A percentile compares a stretch with the other conserved stretches of the same genome.
Conservation (phyloP, 37 sponge, comb jelly and placozoan genomes). For the Aphrocallistes beatrix region DNA sequence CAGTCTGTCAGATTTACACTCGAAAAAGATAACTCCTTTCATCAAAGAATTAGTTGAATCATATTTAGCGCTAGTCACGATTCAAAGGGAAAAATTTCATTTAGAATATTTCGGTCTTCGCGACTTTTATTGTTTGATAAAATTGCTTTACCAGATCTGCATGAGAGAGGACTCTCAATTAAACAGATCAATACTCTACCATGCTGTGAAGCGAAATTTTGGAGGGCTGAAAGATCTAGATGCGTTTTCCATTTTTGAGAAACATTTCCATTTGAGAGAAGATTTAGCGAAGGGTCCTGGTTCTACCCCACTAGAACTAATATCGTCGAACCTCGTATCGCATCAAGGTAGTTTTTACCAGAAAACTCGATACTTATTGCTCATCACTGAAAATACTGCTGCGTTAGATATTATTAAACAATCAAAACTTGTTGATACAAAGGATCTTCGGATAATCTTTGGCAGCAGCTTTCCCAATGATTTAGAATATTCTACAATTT, state of each 20-base stretch:
- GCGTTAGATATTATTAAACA: constrained; percentile 31
- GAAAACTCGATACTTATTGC: constrained; percentile 33
- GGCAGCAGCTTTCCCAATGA: constrained; percentile 44
- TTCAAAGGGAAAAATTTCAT: neutral
- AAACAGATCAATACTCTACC: neutral
- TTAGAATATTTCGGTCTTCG: constrained; percentile 31
- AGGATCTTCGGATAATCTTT: constrained; percentile 29
- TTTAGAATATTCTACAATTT: constrained; percentile 32
- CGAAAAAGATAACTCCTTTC: neutral
- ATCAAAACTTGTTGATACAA: neutral
- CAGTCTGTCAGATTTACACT: neutral
- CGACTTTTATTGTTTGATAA: constrained; percentile 41
- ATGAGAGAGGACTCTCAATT: neutral
- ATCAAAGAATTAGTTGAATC: neutral
- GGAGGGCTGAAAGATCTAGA: constrained; percentile 14
- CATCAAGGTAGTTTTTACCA: neutral
- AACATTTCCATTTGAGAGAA: neutral
- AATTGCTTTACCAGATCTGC: neutral
- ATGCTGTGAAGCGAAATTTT: constrained; percentile 22
- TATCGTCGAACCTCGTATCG: neutral
- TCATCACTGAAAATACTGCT: constrained; percentile 29
- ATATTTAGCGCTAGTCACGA: neutral
- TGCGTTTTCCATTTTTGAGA: neutral
- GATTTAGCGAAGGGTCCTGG: neutral
- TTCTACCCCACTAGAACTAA: neutral